Conservation (phyloP, 2,113 vertebrate genomes). For the Microtus oregoni region DNA sequence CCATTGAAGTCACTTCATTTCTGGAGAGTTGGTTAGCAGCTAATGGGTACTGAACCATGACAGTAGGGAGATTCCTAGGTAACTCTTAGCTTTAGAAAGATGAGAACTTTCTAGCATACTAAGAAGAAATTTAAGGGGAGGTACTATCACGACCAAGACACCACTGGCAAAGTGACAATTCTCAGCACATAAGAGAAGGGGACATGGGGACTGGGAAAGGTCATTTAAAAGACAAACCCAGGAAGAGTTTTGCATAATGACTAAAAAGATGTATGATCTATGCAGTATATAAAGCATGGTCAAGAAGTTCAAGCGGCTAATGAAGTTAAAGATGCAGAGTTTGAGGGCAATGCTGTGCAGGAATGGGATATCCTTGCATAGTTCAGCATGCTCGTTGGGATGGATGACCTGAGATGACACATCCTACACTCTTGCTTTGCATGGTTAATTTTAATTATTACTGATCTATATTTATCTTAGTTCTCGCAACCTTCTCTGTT, state of each 20-base stretch:
- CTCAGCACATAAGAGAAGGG: not conserved
- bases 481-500: not conserved
- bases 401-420: not conserved
- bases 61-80: not conserved
- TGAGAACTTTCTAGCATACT: not conserved
- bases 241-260: not conserved
- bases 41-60: not conserved
- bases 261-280: not conserved
- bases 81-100: not conserved
- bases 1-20: not conserved
- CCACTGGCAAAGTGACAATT: not conserved
- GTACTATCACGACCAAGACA: not conserved
- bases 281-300: not conserved
- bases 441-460: not conserved
- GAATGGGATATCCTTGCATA: not conserved
- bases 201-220: not conserved
- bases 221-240: constrained; percentile 18
- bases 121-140: constrained; percentile 12
- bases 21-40: not conserved
- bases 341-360: not conserved
- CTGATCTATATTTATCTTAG: not conserved
- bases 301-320: not conserved
- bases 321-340: constrained; percentile 2
- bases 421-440: not conserved
- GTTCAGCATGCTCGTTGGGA: not conserved